These are phyloP conservation scores for Chaetophractus vellerosus DNA, from an alignment of 2,797 vertebrate genomes.

Conservation along the genomic window DNA sequence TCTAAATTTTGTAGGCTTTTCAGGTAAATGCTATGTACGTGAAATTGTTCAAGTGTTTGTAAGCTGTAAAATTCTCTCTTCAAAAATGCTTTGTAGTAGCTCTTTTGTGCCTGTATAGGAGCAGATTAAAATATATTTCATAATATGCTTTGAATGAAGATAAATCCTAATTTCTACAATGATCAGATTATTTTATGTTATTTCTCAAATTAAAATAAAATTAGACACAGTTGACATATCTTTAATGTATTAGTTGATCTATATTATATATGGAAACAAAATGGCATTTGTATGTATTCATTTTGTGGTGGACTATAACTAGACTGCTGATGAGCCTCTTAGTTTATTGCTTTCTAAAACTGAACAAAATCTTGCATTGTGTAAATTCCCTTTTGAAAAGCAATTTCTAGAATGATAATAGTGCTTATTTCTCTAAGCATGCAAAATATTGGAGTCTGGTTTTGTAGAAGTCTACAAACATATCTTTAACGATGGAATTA, in stretches of 20 bases:
- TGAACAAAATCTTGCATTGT: constrained; percentile 38
- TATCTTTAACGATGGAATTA: constrained; percentile 39
- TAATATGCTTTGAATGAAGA: constrained; percentile 29
- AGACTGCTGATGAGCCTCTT: constrained; percentile 2
- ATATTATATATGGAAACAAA: constrained; percentile 2
- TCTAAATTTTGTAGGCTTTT: background rate
- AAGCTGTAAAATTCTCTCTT: background rate
- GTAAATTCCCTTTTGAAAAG: constrained; percentile 9
- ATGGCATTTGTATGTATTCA: background rate
- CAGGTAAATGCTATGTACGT: background rate
- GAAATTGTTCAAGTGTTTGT: constrained; percentile 30
- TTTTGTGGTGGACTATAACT: background rate
- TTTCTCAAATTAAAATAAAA: constrained; percentile 48
- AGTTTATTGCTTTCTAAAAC: constrained; percentile 60
- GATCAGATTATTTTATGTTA: background rate
- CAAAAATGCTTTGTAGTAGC: constrained; percentile 34
- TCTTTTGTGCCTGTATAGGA: constrained; percentile 30
- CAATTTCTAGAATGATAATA: constrained; percentile 35
- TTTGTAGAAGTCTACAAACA: background rate
- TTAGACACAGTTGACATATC: background rate
- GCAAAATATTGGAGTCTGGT: constrained; percentile 28
- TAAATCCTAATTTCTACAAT: background rate
- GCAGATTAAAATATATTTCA: constrained; percentile 25
- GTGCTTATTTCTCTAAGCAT: constrained; percentile 35
- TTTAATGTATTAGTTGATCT: constrained; percentile 10